A percentile compares a stretch with the other conserved stretches of the same genome.
Conservation (phyloP, 1,140 invertebrate species). For the Cylas formicarius region DNA sequence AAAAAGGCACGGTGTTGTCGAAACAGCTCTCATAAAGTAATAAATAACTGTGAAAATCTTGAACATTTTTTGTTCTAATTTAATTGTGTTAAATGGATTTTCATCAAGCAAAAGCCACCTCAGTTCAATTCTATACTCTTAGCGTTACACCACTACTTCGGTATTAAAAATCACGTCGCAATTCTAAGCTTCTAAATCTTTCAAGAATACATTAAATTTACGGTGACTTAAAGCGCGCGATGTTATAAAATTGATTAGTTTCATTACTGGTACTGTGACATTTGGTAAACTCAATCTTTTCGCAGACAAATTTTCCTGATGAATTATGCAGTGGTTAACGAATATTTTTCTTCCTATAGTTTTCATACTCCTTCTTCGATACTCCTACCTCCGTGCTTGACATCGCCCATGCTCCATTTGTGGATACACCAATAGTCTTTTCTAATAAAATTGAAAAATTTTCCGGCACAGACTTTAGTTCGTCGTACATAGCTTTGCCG, state of each 20-base stretch:
- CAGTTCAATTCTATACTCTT: too few species aligned
- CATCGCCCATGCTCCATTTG: slow-evolving; percentile 36
- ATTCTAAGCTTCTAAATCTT: too few species aligned
- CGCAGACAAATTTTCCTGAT: slow-evolving; percentile 19
- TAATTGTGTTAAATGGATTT: too few species aligned
- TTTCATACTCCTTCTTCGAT: slow-evolving; percentile 30
- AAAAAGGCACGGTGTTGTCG: too few species aligned
- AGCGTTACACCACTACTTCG: too few species aligned
- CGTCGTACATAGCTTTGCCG: slow-evolving; percentile 29
- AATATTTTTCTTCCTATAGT: slow-evolving; percentile 29
- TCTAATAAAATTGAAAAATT: slow-evolving; percentile 24
- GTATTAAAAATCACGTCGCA: too few species aligned
- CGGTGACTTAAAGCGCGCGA: slow-evolving; percentile 18
- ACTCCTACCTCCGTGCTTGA: slow-evolving; percentile 28
- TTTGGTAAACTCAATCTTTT: slow-evolving; percentile 23
- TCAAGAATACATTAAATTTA: too few species aligned
- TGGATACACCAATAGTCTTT: slow-evolving; percentile 29
- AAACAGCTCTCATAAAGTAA: too few species aligned
- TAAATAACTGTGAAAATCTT: too few species aligned
- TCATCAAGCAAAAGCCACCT: too few species aligned
- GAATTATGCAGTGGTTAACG: slow-evolving; percentile 26
- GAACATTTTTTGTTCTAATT: too few species aligned
- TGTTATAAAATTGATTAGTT: slow-evolving; percentile 24
- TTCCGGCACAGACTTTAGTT: slow-evolving; percentile 23
- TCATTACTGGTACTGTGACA: too few species aligned